Conservation (phyloP, 1,140 invertebrate species). For the Stratiolaelaps scimitus region DNA sequence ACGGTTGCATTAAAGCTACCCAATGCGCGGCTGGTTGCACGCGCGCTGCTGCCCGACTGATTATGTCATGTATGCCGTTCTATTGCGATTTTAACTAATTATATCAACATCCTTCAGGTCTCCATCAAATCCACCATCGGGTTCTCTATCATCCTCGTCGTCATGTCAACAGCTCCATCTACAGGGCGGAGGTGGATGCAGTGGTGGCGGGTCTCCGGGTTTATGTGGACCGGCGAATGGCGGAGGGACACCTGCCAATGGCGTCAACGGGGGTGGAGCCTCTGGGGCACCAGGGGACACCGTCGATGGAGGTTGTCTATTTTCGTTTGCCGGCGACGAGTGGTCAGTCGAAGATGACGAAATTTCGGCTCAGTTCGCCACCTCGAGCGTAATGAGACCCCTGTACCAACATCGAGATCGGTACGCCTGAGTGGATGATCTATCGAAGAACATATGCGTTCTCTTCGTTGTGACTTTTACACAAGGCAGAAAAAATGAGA, state of each 20-base stretch:
- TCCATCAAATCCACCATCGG: not conserved
- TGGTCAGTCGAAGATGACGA: slow-evolving; percentile 95
- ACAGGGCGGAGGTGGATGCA: slow-evolving; percentile 30
- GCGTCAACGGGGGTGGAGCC: slow-evolving; percentile 35
- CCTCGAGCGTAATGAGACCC: no score
- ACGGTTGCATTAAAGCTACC: no score
- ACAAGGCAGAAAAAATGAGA: no score
- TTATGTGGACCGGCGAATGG: no score
- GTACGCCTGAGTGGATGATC: no score
- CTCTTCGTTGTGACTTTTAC: not conserved
- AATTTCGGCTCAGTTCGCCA: slow-evolving; percentile 55
- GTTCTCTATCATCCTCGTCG: slow-evolving; percentile 39
- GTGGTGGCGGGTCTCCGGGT: slow-evolving; percentile 28
- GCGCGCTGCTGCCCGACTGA: no score
- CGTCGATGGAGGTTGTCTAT: slow-evolving; percentile 8
- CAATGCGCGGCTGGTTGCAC: no score
- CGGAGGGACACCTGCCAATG: slow-evolving; percentile 28
- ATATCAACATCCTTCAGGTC: slow-evolving; percentile 12
- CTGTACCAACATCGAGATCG: no score
- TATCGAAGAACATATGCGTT: not conserved
- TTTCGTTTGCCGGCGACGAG: slow-evolving; percentile 46
- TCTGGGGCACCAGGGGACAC: slow-evolving; percentile 40
- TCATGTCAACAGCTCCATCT: slow-evolving; percentile 40
- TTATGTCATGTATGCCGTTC: no score
- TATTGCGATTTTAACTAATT: no score